These are phyloP conservation scores for Papilio helenus DNA, from an alignment of 1,140 invertebrate genomes.

Conservation along the genomic window DNA sequence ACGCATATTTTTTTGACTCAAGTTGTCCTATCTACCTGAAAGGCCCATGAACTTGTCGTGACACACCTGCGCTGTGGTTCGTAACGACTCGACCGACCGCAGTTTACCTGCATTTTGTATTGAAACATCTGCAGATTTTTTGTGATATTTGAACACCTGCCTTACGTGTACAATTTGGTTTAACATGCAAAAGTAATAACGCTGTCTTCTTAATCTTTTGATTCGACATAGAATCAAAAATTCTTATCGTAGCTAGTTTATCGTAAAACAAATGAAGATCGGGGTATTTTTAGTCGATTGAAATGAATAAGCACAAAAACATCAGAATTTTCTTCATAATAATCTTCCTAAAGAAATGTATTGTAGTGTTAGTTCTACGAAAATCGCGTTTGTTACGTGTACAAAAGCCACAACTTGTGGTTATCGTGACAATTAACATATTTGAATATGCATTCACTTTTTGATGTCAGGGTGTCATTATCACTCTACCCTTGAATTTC, in stretches of 20 bases:
- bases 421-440: slow-evolving; percentile 34
- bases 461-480: slow-evolving; percentile 45
- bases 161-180: background rate
- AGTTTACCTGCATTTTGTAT: slow-evolving; percentile 10
- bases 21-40: background rate
- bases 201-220: background rate
- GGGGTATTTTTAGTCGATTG: no score
- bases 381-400: background rate
- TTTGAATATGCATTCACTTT: slow-evolving; percentile 38
- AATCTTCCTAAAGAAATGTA: background rate
- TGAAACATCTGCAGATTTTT: slow-evolving; percentile 14
- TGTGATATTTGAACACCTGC: slow-evolving; percentile 35
- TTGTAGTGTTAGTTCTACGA: background rate
- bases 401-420: slow-evolving; percentile 31
- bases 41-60: background rate
- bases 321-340: no score
- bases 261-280: no score
- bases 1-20: background rate
- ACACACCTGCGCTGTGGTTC: background rate
- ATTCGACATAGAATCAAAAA: no score
- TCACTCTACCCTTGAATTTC: slow-evolving; percentile 45
- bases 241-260: no score
- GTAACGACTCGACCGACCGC: background rate
- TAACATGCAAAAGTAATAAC: background rate
- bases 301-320: no score